Percentiles rank a stretch among this genome's conserved stretches.
Evolutionary conservation across 2,888 invertebrate genomes (phyloP).

Genomic region (Phortica magna): DNA sequence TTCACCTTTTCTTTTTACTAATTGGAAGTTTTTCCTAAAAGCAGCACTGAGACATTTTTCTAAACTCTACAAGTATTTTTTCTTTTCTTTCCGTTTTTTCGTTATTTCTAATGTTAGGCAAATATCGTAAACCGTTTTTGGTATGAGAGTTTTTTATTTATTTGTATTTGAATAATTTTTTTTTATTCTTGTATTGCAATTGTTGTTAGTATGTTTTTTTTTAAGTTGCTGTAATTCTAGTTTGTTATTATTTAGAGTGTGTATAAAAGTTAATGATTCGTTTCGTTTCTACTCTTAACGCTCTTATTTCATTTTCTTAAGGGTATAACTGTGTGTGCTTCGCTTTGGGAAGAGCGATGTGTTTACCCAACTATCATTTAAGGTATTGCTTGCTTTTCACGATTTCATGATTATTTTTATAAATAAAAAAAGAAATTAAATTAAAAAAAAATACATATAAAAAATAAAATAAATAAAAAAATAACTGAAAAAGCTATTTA

Average conservation of each 20-base stretch:
- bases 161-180: conserved; percentile 24
- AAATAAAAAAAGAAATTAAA: background rate
- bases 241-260: conserved; percentile 41
- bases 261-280: conserved; percentile 67
- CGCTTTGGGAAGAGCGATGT: too few species aligned
- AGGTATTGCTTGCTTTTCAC: conserved; percentile 6
- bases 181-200: conserved; percentile 33
- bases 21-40: background rate
- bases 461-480: too few species aligned
- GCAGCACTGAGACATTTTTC: conserved; percentile 35
- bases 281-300: background rate
- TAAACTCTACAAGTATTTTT: conserved; percentile 53
- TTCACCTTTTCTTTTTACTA: background rate
- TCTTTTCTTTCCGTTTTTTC: conserved; percentile 38
- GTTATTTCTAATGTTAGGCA: conserved; percentile 50
- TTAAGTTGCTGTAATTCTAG: conserved; percentile 36
- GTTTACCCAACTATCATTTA: background rate
- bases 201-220: conserved; percentile 22
- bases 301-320: background rate
- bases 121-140: conserved; percentile 39
- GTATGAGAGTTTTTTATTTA: conserved; percentile 36
- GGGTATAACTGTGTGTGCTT: background rate
- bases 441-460: background rate
- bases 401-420: too few species aligned
- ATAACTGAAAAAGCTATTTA: too few species aligned